Base-by-base conservation (phyloP, 2,888 invertebrate species). In the Stictocephala bisonia region DNA sequence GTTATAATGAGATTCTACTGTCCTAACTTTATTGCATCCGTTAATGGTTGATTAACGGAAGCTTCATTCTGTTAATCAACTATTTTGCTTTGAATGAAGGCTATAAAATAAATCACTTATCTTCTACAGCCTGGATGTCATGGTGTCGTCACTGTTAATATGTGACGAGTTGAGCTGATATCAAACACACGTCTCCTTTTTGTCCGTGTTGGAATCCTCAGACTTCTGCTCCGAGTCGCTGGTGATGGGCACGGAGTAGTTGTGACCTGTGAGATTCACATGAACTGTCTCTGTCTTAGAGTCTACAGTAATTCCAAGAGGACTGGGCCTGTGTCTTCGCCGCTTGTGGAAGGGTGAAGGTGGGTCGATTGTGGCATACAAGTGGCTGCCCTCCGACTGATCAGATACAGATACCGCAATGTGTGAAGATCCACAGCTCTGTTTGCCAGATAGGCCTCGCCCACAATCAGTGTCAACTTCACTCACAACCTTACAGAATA, bases 381-480 rank as follows among this genome's bases (percentile, higher is more conserved):
- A 50, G 48, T 78, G 78, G 64, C 71, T 71, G 15, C 71, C 71
- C 15, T 71, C 71, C 7, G 71, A 71, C 29, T 71, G 71, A 50
- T 71, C 71, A 1, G 71, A 71, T 9, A 71, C 71, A 1, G 71
- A 71, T 9, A 71, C 71, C 18, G 71, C 71, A 6, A 71, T 71
- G 50, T 73, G 76, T 20, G 76, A 77, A 64, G 77, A 78, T 20
- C 77, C 77, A 48, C 78, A 78, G 13, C 77, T 78, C 72, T 78
- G 78, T 68, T 79, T 78, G 27, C 77, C 77, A 24, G 77, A 77
- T 7, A 79, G 64, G 53, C 79, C 77, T n/a, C 79, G 74, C 4
- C 79, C 77, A 70, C 79, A 79, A 51, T 79, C 79, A 6, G 78
- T 64, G 26, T 41, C 40, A 1, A 40, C 41, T n/a, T 31, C 44